Conservation (phyloP, 1,140 invertebrate genomes). For the Aradophagus sp. region DNA sequence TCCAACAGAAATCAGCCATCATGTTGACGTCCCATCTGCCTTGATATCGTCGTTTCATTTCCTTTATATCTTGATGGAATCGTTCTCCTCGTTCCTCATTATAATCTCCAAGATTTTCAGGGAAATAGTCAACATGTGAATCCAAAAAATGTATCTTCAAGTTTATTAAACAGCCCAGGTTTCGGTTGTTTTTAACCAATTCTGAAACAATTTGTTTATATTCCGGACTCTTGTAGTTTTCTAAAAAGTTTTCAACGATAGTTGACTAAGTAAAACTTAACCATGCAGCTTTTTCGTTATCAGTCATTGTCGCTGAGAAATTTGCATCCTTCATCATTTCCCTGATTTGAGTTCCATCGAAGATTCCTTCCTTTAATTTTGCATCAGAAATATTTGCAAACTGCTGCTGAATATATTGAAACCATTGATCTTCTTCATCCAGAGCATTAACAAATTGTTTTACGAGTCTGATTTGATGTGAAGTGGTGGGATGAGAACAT, state of each 20-base stretch:
- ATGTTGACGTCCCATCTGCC: neutral
- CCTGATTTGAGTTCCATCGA: conserved; percentile 50
- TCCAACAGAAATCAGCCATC: conserved; percentile 1
- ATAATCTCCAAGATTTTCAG: neutral
- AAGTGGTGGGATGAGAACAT: conserved; percentile 44
- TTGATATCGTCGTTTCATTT: neutral
- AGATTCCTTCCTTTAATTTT: conserved; percentile 52
- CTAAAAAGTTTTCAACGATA: conserved; percentile 45
- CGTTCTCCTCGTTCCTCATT: neutral
- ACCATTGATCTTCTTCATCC: conserved; percentile 54
- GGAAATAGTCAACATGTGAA: neutral
- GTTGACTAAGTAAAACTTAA: conserved; percentile 25
- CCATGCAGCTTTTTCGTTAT: conserved; percentile 39
- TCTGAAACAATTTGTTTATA: conserved; percentile 6
- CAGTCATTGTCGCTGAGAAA: conserved; percentile 15
- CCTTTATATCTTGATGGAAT: conserved; percentile 2
- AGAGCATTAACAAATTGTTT: conserved; percentile 64
- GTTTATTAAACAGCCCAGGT: neutral
- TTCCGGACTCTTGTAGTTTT: conserved; percentile 17
- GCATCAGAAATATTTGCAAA: conserved; percentile 56
- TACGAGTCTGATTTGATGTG: conserved; percentile 64
- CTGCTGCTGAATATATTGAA: conserved; percentile 55
- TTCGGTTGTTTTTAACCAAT: neutral
- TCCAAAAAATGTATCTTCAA: neutral
- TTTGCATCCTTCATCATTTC: conserved; percentile 2